Base-by-base conservation (phyloP, 2,797 vertebrate species). In the Helicolenus hilgendorfi region DNA sequence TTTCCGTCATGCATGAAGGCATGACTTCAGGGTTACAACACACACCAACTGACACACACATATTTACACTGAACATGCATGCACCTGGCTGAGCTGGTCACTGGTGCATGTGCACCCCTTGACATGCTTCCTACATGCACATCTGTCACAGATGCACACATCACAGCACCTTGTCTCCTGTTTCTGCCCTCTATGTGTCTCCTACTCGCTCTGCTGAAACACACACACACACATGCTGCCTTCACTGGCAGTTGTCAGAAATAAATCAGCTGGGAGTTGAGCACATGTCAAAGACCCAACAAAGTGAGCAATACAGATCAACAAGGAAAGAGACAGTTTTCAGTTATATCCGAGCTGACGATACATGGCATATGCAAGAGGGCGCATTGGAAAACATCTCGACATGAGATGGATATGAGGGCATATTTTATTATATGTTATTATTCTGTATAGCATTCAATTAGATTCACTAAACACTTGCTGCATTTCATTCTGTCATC, bases 41-140 rank as follows among this genome's bases (percentile, higher is more conserved):
- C 55, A 58, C 55, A 59, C 70, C 38, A 41, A 71, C 65, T 73
- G 53, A 60, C 73, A 83, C 81, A 78, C 72, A 53, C 64, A 56
- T 11, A 68, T 58, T 62, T 36, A 60, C 77, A 76, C 26, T 41
- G 82, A 78, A 83, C 85, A 86, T 74, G 41, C 85, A 65, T 83
- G 79, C 89, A 94, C 92, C 90, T 93, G 94, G 86, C 83, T 92
- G 87, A 91, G 91, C 88, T 85, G 91, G 79, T 92, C 87, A 89
- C 73, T 89, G 91, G 89, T 89, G 90, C 88, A 79, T 95, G 65
- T 84, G 64, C 81, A 88, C 70, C 82, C 72, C 75, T 55, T 82
- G 86, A 89, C 91, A 91, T 91, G 75, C 76, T 85, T 88, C 74
- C 86, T 73, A 81, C 82, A 87, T 90, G 88, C 86, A 92, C 94